phyloP scores from a whole-genome alignment of 1,140 invertebrate species.

The Neelides sp. region DNA sequence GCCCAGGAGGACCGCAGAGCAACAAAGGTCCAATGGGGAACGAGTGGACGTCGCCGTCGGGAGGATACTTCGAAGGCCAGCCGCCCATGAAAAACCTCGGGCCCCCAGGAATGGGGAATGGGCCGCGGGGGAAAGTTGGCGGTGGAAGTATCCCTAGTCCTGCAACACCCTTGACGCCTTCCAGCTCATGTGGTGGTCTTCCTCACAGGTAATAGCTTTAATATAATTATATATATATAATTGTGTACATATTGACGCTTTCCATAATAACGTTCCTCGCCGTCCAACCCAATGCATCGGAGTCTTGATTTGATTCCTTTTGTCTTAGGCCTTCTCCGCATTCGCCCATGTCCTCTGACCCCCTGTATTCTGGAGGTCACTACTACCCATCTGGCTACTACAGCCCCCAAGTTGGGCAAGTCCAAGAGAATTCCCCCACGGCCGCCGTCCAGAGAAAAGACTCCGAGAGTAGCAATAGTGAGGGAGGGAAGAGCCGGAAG shows the following conservation, averaged over 20 bases:
- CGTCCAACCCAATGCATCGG: too few species aligned
- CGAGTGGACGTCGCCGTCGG: constrained; percentile 18
- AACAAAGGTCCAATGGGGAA: constrained; percentile 31
- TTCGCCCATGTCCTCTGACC: constrained; percentile 25
- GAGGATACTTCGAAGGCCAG: constrained; percentile 29
- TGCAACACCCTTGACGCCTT: constrained; percentile 28
- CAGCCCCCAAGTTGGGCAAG: constrained; percentile 26
- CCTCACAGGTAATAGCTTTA: constrained; percentile 23
- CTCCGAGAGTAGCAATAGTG: constrained; percentile 31
- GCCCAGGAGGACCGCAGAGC: constrained; percentile 16
- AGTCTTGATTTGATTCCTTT: too few species aligned
- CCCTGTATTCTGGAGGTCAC: constrained; percentile 23
- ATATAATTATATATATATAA: background rate
- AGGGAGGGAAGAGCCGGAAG: constrained; percentile 30
- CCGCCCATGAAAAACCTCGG: constrained; percentile 18
- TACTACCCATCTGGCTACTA: constrained; percentile 27
- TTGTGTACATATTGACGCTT: too few species aligned
- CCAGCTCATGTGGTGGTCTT: constrained; percentile 29
- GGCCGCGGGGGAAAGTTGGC: constrained; percentile 27
- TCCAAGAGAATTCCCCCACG: constrained; percentile 25
- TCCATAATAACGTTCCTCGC: too few species aligned
- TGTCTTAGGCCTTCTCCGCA: constrained; percentile 27
- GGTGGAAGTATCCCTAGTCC: constrained; percentile 32
- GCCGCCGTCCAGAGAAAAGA: constrained; percentile 30
- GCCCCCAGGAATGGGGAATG: constrained; percentile 32